These are phyloP conservation scores for Acleris literana DNA, from an alignment of 2,888 invertebrate species.

Conservation along the genomic window DNA sequence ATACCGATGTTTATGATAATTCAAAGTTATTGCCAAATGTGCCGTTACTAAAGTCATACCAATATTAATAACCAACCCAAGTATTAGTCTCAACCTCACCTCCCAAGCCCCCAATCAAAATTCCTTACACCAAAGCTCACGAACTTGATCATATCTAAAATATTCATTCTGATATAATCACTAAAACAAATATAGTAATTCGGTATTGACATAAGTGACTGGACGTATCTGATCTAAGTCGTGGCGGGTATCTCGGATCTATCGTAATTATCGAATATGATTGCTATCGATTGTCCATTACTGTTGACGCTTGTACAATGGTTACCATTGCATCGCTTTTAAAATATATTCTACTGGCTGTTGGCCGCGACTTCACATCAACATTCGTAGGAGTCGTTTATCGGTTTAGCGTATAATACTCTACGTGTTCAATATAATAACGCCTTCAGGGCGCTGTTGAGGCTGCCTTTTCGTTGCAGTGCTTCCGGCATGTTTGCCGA, in stretches of 20 bases:
- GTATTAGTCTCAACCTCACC: neutral
- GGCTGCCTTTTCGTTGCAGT: too few relatives aligned
- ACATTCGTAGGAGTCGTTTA: too few relatives aligned
- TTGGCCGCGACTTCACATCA: too few relatives aligned
- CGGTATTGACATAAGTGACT: constrained; percentile 11
- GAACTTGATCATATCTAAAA: neutral
- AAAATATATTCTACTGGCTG: too few relatives aligned
- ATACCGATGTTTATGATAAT: too few relatives aligned
- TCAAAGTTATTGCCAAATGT: too few relatives aligned
- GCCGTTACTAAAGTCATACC: neutral
- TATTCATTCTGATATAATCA: constrained; percentile 10
- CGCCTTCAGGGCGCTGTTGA: too few relatives aligned
- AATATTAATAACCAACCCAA: neutral
- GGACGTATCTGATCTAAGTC: constrained; percentile 16
- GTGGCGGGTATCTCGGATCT: neutral
- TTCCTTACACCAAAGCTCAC: constrained; percentile 3
- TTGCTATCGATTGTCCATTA: constrained; percentile 3
- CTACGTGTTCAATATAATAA: too few relatives aligned
- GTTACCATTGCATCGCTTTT: neutral
- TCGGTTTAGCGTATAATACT: too few relatives aligned
- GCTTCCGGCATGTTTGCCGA: too few relatives aligned
- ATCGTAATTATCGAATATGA: constrained; percentile 15
- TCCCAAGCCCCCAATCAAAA: neutral
- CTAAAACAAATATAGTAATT: constrained; percentile 10
- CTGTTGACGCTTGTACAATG: neutral